Evolutionary conservation across 2,113 vertebrate species (phyloP), one percentile per base, ranked within the genome.

Genomic region (Hyla sarda): DNA sequence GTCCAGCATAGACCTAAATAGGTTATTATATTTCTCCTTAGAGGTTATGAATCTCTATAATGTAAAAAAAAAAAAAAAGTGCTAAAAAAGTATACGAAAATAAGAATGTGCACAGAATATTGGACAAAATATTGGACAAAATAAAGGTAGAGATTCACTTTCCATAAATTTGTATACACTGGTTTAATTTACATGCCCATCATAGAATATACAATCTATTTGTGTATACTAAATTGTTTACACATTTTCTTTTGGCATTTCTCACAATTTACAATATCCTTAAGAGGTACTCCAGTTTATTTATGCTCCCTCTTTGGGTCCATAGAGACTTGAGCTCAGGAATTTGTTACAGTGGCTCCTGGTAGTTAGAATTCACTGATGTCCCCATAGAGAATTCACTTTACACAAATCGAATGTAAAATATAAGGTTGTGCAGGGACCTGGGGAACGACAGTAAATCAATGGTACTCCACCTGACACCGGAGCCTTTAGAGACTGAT

Each of bases 401-500:
- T 25, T 21, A 54, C 74, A 54, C n/a, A 77, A 32, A 54, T 32
- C 74, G 19, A 77, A 77, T 54, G 32, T 52, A 77, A 52, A 77
- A 77, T 77, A 21, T 54, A 77, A 50, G 50, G 8, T 50, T 9
- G 8, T 28, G 28, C n/a, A 30, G 41, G 47, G 45, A 76, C 41
- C 47, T 17, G 12, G 13, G 74, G 14, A 28, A 77, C 48, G 8
- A 28, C n/a, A 50, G 25, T 76, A 76, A 76, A 76, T 50, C 13
- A 54, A 8, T 32, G 17, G 48, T 28, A 19, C 54, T 25, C 21
- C 16, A 32, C 48, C 30, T 77, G 28, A 5, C 21, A 11, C 30
- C 19, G 25, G 9, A 30, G 19, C 12, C 45, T 76, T 71, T 23
- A 41, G 47, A 76, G 73, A 52, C 47, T 54, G 74, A 71, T 71